Percentiles rank a stretch among this genome's conserved stretches.
phyloP scores from a whole-genome alignment of 2,888 invertebrate species.

The Apeira syringaria region DNA sequence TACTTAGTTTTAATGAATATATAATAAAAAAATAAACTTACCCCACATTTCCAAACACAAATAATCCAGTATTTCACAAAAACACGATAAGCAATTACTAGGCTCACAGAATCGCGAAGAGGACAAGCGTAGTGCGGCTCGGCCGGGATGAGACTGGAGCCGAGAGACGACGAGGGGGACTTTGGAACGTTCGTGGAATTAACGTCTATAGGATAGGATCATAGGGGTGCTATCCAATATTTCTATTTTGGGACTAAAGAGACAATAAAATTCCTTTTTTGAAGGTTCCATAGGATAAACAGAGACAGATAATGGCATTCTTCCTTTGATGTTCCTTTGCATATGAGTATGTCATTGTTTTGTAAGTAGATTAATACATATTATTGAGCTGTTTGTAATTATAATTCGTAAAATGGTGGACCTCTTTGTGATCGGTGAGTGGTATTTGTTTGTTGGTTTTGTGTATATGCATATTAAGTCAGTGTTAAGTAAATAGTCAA shows the following conservation, averaged over 20 bases:
- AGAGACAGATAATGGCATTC: not conserved
- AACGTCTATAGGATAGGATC: conserved; percentile 1
- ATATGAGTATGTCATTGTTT: too few species aligned
- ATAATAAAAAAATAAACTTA: too few species aligned
- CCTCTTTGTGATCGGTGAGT: too few species aligned
- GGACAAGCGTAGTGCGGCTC: conserved; percentile 28
- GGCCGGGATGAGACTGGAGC: conserved; percentile 33
- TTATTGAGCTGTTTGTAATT: too few species aligned
- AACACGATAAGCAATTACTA: conserved; percentile 43
- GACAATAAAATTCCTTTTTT: conserved; percentile 3
- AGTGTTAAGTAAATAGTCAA: too few species aligned
- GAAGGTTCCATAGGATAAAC: conserved; percentile 6
- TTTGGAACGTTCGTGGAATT: conserved; percentile 21
- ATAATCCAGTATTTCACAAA: conserved; percentile 29
- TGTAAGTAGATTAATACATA: too few species aligned
- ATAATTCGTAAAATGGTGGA: too few species aligned
- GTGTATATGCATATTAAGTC: too few species aligned
- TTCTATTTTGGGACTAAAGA: conserved; percentile 13
- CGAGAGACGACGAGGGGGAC: conserved; percentile 39
- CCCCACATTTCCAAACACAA: conserved; percentile 1
- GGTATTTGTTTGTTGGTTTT: too few species aligned
- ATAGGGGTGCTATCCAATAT: conserved; percentile 13
- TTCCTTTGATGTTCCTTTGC: not conserved
- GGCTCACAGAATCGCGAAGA: conserved; percentile 28
- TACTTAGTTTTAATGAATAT: too few species aligned